These are phyloP conservation scores for Atherix ibis DNA, from an alignment of 2,888 invertebrate species.

Conservation along the genomic window DNA sequence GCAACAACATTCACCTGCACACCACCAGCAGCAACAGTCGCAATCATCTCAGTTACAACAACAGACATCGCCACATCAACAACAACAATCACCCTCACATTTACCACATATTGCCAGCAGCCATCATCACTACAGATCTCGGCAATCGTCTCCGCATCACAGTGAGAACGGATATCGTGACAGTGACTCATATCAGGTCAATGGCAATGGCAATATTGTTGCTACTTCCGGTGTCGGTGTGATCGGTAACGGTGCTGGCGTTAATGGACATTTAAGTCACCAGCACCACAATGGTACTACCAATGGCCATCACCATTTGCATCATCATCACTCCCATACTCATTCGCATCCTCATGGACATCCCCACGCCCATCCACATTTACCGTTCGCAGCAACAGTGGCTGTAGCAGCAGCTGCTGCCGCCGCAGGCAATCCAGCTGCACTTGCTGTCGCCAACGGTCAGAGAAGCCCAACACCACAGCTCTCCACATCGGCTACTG, in stretches of 20 bases:
- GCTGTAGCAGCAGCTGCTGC: slow-evolving; percentile 17
- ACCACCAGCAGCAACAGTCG: slow-evolving; percentile 9
- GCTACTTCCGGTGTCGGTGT: neutral
- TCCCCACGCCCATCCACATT: neutral
- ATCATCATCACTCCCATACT: slow-evolving; percentile 31
- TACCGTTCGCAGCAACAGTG: slow-evolving; percentile 3
- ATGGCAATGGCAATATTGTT: neutral
- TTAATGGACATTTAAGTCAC: too few relatives aligned
- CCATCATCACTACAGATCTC: slow-evolving; percentile 3
- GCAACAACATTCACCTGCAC: slow-evolving; percentile 7
- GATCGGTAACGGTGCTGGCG: too few relatives aligned
- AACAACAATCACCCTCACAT: slow-evolving; percentile 1
- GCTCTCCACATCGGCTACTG: slow-evolving; percentile 14
- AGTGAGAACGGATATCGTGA: neutral
- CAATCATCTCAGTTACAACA: slow-evolving; percentile 7
- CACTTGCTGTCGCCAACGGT: neutral
- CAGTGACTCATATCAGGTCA: neutral
- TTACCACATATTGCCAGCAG: slow-evolving; percentile 2
- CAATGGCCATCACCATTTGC: slow-evolving; percentile 5
- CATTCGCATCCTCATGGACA: slow-evolving; percentile 36
- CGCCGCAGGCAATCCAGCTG: slow-evolving; percentile 11
- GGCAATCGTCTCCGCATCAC: slow-evolving; percentile 1
- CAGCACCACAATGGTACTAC: slow-evolving; percentile 1
- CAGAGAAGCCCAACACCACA: neutral
- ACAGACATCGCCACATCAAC: slow-evolving; percentile 8